phyloP scores from a whole-genome alignment of 1,140 invertebrate species.

The Drosophila chauvacae region DNA sequence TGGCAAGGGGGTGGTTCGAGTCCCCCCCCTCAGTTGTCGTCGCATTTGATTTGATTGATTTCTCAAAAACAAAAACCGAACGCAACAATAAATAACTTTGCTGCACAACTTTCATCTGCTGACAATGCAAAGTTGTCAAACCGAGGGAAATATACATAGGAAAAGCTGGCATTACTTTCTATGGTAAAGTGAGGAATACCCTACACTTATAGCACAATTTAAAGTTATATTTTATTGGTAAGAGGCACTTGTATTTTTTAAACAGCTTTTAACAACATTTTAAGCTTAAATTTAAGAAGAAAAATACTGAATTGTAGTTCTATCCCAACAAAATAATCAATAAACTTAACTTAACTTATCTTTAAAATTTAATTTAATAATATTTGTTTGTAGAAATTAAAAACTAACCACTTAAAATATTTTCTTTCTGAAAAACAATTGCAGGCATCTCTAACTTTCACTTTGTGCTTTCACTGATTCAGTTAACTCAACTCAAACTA shows the following conservation, averaged over 20 bases:
- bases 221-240: not conserved
- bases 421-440: not conserved
- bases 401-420: not conserved
- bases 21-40: constrained; percentile 15
- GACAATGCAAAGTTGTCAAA: constrained; percentile 40
- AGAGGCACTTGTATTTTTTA: too few relatives aligned
- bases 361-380: not conserved
- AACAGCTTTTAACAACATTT: not conserved
- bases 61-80: constrained; percentile 55
- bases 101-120: constrained; percentile 54
- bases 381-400: not conserved
- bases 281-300: not conserved
- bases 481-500: constrained; percentile 6
- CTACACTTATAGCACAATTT: not conserved
- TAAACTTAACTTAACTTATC: too few relatives aligned
- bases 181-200: not conserved
- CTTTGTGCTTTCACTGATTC: constrained; percentile 1
- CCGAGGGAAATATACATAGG: not conserved
- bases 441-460: not conserved
- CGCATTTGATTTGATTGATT: constrained; percentile 77
- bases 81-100: constrained; percentile 79
- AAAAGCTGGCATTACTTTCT: not conserved
- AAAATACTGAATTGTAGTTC: too few relatives aligned
- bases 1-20: not conserved
- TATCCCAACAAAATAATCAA: too few relatives aligned